Conservation (phyloP, 1,140 invertebrate species). For the Caenorhabditis elegans region WBcel235 BX284602.5:6632501-6633000, state of each 20-base stretch:
- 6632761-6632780: not conserved
- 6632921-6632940: not conserved
- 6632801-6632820: not conserved
- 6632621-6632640: not conserved
- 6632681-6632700: not conserved
- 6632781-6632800: not conserved
- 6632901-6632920: not conserved
- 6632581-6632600: slow-evolving; percentile 19
- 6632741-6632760: not conserved
- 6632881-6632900: not conserved
- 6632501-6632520: not conserved
- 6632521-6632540: not conserved
- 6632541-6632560: not conserved
- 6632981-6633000: not conserved
- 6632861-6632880: not conserved
- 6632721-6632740: not conserved
- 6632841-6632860: not conserved
- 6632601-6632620: not conserved
- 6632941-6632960: not conserved
- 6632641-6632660: not conserved
- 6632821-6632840: not conserved
- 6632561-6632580: not conserved
- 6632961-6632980: not conserved
- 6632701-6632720: not conserved
- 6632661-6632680: not conserved